A percentile compares a stretch with the other conserved stretches of the same genome.
Evolutionary conservation across 2,113 vertebrate species (phyloP).

Genomic region (Pterocles gutturalis): DNA sequence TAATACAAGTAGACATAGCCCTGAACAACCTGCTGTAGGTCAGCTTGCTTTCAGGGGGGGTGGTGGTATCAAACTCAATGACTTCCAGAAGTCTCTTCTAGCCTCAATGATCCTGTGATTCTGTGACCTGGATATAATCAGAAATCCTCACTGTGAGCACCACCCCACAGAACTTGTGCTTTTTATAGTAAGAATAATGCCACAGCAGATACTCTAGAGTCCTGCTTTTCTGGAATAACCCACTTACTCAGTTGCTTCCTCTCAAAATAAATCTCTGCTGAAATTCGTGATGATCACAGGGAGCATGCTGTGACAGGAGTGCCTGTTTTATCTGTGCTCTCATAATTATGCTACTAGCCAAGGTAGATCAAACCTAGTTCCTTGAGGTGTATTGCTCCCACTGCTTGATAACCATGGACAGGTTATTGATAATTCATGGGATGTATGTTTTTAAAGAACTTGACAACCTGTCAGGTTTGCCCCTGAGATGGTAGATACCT

Average conservation of each 20-base stretch:
- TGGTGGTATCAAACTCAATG: neutral
- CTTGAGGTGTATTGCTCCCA: neutral
- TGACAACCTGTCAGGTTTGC: neutral
- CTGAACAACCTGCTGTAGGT: neutral
- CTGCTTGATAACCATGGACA: neutral
- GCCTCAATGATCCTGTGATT: neutral
- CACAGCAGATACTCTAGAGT: neutral
- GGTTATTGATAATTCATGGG: neutral
- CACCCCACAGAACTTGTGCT: neutral
- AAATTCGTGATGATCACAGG: neutral
- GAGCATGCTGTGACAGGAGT: accelerated
- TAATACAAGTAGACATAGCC: neutral
- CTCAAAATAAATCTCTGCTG: neutral
- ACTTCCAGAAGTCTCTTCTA: neutral
- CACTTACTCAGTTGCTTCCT: neutral
- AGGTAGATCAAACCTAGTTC: neutral
- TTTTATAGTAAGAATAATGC: neutral
- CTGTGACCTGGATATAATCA: neutral
- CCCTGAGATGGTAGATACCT: neutral
- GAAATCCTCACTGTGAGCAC: neutral
- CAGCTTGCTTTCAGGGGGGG: neutral
- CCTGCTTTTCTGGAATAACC: neutral
- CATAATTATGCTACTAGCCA: neutral
- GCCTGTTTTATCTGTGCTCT: neutral
- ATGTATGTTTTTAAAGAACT: neutral